phyloP scores from a whole-genome alignment of 2,113 vertebrate genomes.

The Myrmecobius fasciatus region DNA sequence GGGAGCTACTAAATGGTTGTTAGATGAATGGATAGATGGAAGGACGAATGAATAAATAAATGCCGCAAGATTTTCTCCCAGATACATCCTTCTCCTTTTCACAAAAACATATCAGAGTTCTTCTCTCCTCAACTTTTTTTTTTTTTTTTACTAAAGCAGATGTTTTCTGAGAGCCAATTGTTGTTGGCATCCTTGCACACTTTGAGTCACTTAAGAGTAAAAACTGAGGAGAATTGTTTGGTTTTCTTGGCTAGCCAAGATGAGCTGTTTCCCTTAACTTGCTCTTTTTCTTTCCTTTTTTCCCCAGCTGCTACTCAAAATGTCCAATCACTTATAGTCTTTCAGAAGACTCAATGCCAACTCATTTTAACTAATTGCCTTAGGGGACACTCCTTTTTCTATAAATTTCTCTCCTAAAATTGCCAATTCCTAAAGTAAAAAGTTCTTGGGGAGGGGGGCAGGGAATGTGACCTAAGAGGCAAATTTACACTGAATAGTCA shows the following conservation, averaged over 20 bases:
- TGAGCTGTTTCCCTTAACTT: not conserved
- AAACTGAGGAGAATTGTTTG: not conserved
- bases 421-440: not conserved
- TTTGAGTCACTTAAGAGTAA: not conserved
- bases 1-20: not conserved
- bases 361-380: conserved; percentile 25
- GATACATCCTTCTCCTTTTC: not conserved
- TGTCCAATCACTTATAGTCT: not conserved
- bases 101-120: not conserved
- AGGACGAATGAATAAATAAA: not conserved
- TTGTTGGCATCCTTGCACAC: not conserved
- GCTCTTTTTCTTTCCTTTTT: not conserved
- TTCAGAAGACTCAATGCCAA: conserved; percentile 36
- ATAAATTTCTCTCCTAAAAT: conserved; percentile 37
- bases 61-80: conserved; percentile 4
- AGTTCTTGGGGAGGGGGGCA: not conserved
- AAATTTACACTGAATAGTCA: not conserved
- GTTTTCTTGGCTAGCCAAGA: not conserved
- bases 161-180: conserved; percentile 13
- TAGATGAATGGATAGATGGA: not conserved
- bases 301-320: not conserved
- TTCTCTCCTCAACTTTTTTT: not conserved
- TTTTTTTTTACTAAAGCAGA: conserved; percentile 1
- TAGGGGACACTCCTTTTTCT: not conserved
- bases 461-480: not conserved